Evolutionary conservation across 1,140 invertebrate genomes (phyloP), one percentile per base, ranked within the genome.

Genomic region (Andrena cerasifolii): DNA sequence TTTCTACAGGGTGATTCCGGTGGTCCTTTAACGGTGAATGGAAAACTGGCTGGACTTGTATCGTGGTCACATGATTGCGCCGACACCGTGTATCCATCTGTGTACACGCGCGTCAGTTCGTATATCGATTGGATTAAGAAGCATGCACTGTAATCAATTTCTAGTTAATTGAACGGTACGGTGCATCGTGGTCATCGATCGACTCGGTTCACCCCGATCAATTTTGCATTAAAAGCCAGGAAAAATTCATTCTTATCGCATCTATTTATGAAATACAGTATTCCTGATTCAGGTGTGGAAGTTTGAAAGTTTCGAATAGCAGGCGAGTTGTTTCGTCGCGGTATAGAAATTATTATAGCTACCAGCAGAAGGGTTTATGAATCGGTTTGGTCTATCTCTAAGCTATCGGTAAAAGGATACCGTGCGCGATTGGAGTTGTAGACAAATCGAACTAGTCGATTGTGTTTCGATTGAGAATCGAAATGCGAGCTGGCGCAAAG

Each of bases 1-100:
- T 40, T 40, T 40, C 10, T 79, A 12, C 82, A 94, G 92, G 93
- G 93, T 66, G 94, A 94, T 68, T 92, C 91, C n/a, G 94, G 93
- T 24, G 94, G 93, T 24, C 94, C 94, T 12, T 77, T 94, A 40
- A 91, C 91, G n/a, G 93, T 93, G 53, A 80, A 90, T 24, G 85
- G 85, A 21, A 87, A 91, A 58, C 81, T 79, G 74, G 84, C 87
- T 18, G 93, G 93, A 24, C 83, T 94, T 1, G 91, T 93, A 6
- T 93, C 92, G 16, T 94, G 91, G 90, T 78, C 78, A 0, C 92
- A 90, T 3, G 79, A 89, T 40, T 94, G 93, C 83, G 93, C 84
- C 0, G 58, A 79, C 5, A 49, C 36, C 2, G 78, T 88, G 2
- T 88, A 84, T 59, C 91, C 91, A 4, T 89, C 90, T 0, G 90